Percentiles rank a stretch among this genome's conserved stretches.
These are phyloP conservation scores for Eupithecia vulgata DNA, from an alignment of 2,888 invertebrate genomes.

Conservation along the genomic window DNA sequence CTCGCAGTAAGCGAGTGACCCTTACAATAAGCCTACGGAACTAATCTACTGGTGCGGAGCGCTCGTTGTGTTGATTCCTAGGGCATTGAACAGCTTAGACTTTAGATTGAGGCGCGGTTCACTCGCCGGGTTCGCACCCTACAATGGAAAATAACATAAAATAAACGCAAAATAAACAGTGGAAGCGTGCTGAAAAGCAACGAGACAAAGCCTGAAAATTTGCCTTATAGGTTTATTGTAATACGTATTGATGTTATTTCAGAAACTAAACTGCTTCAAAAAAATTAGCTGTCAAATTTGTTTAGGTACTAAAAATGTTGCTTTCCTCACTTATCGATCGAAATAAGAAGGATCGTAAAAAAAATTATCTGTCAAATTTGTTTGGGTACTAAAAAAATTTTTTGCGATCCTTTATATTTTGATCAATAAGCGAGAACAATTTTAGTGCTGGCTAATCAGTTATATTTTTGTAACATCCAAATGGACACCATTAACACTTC, in stretches of 20 bases:
- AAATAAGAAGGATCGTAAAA: no score
- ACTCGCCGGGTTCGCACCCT: conserved; percentile 87
- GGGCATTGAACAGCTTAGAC: conserved; percentile 93
- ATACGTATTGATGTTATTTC: neutral
- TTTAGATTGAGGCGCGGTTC: conserved; percentile 91
- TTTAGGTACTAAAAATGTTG: no score
- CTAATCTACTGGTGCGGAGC: conserved; percentile 77
- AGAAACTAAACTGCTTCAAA: no score
- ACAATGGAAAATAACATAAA: conserved; percentile 78
- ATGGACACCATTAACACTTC: neutral
- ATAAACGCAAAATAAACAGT: conserved; percentile 62
- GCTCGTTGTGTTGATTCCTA: conserved; percentile 89
- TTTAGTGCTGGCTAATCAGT: neutral
- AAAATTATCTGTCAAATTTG: no score
- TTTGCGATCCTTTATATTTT: neutral
- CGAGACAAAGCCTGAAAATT: conserved; percentile 33
- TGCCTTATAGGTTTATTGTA: neutral
- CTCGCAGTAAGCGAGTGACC: conserved; percentile 56
- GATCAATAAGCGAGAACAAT: neutral
- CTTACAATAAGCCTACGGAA: conserved; percentile 44
- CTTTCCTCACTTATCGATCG: no score
- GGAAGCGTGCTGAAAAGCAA: conserved; percentile 39
- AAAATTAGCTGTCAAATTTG: no score
- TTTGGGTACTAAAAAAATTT: no score
- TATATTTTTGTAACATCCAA: neutral